Evolutionary conservation across 2,888 invertebrate species (phyloP), one percentile per base, ranked within the genome.

Genomic region (Andricus quercusramuli): DNA sequence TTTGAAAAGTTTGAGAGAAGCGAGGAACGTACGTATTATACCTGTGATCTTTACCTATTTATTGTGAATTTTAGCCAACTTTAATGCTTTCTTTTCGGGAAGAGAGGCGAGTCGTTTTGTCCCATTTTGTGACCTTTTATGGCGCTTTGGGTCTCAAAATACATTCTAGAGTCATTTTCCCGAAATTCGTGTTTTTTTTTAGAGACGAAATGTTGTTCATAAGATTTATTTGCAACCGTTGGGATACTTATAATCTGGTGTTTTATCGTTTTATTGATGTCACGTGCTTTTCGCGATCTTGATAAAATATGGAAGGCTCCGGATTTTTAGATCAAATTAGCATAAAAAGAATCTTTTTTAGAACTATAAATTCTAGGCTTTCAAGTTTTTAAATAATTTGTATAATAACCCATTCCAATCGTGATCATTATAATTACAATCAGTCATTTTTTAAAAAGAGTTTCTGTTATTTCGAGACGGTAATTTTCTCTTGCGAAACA

Each of bases 41-140:
- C 47, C 3, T 70, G 5, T 56, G 4, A 29, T 56, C 47, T 29
- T 59, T 32, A n/a, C 22, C 22, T 32, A 9, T 74, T 56, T 37
- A 2, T 29, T 9, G 25, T 22, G 6, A 22, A 13, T n/a, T 22
- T 59, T 22, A 11, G 17, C 2, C 3, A 22, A 13, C 6, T 29
- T 5, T 6, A 25, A 15, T 56, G 13, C 9, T 47, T 22, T 51
- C 8, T 56, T 32, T 56, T 59, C 56, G 29, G n/a, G 13, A 13
- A 59, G 20, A 32, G 51, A 74, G n/a, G 56, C 70, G 74, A 51
- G 56, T 59, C 29, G 20, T 70, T 51, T 70, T 70, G 8, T 25
- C 29, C 51, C 51, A 56, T 74, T 74, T 74, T 32, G 56, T 74
- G 74, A 32, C 74, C 74, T 37, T 56, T 74, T 74, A 74, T n/a